Base-by-base conservation (phyloP, 2,113 vertebrate species). In the Poecile atricapillus region DNA sequence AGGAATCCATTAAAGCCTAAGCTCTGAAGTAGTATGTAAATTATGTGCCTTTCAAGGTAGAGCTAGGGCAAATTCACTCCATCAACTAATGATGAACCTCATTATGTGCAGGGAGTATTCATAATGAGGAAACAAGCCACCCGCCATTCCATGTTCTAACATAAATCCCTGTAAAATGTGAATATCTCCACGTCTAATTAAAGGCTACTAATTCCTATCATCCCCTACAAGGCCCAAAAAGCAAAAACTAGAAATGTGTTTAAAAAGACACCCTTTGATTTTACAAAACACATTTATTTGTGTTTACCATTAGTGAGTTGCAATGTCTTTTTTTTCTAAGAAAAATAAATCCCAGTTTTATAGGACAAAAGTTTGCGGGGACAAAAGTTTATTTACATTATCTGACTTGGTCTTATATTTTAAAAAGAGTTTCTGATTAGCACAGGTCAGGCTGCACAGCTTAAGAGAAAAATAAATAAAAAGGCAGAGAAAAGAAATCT, bases 41-140 rank as follows among this genome's bases (percentile, higher is more conserved):
- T 99, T 98, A 99, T 97, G 98, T 98, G 98, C 98, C 98, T 99
- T 99, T 99, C 99, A 99, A 99, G 99, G 99, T 98, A 99, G 98
- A 98, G 98, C 98, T 96, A 97, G 98, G 98, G 99, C 98, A 99
- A 99, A 99, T 99, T 99, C 98, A 98, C 98, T 99, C 99, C 98
- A 99, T 99, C 99, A 99, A 99, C 99, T 99, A 99, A 99, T 99
- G 99, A 99, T 98, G 98, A 98, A 98, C 98, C 99, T 99, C 99
- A 99, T 99, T 99, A 99, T 99, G 98, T 98, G 98, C 98, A 98
- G 98, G 98, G 98, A 98, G 98, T 98, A 98, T 97, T 98, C 98
- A 98, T 99, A 99, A 99, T 99, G 99, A 99, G 99, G 98, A 99
- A 98, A 97, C 98, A 98, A 97, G 98, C 98, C 98, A 98, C 98